A percentile compares a stretch with the other conserved stretches of the same genome.
phyloP scores from a whole-genome alignment of 23 tunicate genomes.

The Oikopleura vanhoeffeni region DNA sequence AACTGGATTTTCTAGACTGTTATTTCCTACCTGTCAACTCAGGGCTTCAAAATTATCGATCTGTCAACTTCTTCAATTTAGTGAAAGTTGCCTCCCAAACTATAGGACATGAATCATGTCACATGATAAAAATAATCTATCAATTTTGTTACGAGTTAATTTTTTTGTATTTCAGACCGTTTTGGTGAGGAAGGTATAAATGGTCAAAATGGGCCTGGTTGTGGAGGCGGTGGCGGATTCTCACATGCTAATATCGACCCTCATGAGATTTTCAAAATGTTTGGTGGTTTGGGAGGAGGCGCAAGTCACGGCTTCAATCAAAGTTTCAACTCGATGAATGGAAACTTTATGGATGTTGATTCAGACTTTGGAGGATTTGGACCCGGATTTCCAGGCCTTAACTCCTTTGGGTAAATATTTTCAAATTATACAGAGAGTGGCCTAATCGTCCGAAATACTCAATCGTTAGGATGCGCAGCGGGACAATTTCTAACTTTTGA shows the following conservation, averaged over 20 bases:
- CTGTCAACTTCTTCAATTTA: too few relatives aligned
- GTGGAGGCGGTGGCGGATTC: neutral
- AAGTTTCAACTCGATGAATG: neutral
- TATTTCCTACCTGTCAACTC: too few relatives aligned
- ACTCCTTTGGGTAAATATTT: neutral
- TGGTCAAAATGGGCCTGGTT: neutral
- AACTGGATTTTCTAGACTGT: too few relatives aligned
- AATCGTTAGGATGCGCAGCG: too few relatives aligned
- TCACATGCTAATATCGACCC: neutral
- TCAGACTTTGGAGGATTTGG: constrained; percentile 1
- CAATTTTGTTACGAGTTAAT: too few relatives aligned
- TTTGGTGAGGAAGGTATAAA: constrained; percentile 7
- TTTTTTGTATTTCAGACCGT: neutral
- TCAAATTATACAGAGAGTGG: too few relatives aligned
- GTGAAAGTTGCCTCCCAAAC: too few relatives aligned
- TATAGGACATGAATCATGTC: too few relatives aligned
- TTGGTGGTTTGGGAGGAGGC: neutral
- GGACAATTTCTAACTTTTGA: too few relatives aligned
- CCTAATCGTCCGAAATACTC: too few relatives aligned
- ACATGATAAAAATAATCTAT: too few relatives aligned
- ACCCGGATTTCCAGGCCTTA: neutral
- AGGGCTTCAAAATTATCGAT: too few relatives aligned
- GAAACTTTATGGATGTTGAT: neutral
- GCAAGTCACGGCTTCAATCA: neutral
- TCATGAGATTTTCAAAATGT: constrained; percentile 7